phyloP scores from a whole-genome alignment of 2,888 invertebrate genomes.

The Coelogynopora nodosa region DNA sequence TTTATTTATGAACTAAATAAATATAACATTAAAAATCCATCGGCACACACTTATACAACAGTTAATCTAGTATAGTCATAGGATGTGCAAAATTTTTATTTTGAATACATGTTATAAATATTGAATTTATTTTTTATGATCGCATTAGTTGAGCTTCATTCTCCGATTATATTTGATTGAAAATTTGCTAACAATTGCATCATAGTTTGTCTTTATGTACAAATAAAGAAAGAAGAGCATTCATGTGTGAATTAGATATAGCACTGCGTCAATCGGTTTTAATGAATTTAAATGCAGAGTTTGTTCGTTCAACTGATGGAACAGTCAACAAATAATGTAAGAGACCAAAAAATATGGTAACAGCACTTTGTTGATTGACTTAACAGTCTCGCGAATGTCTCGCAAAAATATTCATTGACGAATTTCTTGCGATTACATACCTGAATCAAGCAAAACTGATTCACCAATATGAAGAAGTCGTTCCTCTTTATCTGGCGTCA shows the following conservation, averaged over 20 bases:
- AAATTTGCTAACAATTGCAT: slow-evolving; percentile 11
- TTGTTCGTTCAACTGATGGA: background rate
- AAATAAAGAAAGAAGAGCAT: too few relatives aligned
- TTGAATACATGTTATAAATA: too few relatives aligned
- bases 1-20: background rate
- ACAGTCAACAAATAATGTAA: background rate
- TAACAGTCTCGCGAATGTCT: background rate
- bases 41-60: background rate
- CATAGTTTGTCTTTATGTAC: background rate
- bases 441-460: background rate
- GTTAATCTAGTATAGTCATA: background rate
- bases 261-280: background rate
- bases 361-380: background rate
- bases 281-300: background rate
- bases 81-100: too few relatives aligned
- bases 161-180: background rate
- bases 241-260: background rate
- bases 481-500: slow-evolving; percentile 7
- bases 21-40: background rate
- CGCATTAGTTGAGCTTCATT: background rate
- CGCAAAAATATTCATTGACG: background rate
- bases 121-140: background rate
- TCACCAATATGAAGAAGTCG: background rate
- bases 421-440: background rate
- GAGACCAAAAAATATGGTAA: background rate